phyloP scores from a whole-genome alignment of 2,797 vertebrate genomes.

The Chelidonichthys spinosus region DNA sequence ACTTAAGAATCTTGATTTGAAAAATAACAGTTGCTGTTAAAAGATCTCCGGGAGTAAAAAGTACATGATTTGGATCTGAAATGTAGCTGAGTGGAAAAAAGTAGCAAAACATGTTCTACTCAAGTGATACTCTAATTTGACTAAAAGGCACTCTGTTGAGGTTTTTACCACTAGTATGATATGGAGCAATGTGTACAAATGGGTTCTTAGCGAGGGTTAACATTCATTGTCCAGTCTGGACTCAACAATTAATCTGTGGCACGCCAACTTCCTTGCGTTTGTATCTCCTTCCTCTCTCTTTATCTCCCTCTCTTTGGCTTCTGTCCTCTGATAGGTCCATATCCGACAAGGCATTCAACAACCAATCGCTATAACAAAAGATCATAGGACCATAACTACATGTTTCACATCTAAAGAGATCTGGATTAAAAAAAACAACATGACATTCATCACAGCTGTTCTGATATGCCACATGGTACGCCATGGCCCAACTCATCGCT shows the following conservation, averaged over 20 bases:
- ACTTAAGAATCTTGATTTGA: background rate
- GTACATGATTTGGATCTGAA: background rate
- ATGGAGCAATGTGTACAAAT: background rate
- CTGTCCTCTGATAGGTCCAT: background rate
- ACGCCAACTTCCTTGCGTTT: background rate
- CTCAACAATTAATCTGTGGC: slow-evolving; percentile 4
- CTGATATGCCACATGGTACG: too few species aligned
- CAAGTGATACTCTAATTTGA: too few species aligned
- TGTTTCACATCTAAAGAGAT: background rate
- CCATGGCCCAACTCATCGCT: too few species aligned
- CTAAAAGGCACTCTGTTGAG: too few species aligned
- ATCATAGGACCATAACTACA: background rate
- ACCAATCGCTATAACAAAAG: slow-evolving; percentile 1
- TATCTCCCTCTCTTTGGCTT: background rate
- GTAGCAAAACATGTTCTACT: background rate
- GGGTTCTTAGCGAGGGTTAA: background rate
- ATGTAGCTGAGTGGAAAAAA: background rate
- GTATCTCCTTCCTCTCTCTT: background rate
- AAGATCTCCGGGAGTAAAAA: background rate
- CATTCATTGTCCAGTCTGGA: background rate
- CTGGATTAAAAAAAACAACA: too few species aligned
- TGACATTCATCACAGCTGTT: too few species aligned
- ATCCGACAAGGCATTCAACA: background rate
- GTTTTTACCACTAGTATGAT: background rate
- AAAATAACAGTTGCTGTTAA: too few species aligned